phyloP scores from a whole-genome alignment of 2,113 vertebrate genomes.

The Emydocephalus ijimae region DNA sequence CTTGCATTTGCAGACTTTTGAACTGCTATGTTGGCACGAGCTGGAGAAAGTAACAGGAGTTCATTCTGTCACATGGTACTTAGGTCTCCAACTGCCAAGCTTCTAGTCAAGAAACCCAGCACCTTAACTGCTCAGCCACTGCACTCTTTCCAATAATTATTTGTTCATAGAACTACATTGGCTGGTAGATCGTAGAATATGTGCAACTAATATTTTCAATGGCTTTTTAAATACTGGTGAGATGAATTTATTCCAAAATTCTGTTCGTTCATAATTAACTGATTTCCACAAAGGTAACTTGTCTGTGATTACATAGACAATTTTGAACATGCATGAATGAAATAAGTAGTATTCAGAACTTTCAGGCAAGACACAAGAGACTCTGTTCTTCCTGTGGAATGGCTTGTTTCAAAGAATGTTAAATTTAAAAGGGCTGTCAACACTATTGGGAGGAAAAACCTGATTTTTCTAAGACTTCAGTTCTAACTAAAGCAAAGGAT shows the following conservation, averaged over 20 bases:
- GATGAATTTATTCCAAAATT: neutral
- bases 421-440: neutral
- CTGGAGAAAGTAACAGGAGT: neutral
- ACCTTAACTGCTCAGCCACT: neutral
- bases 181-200: neutral
- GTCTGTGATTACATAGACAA: neutral
- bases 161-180: neutral
- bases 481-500: neutral
- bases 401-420: neutral
- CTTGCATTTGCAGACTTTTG: neutral
- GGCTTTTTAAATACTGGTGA: neutral
- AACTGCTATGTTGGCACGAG: neutral
- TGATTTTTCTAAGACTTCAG: neutral
- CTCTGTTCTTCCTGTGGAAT: neutral
- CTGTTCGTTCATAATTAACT: neutral
- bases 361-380: neutral
- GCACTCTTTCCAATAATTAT: neutral
- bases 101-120: neutral
- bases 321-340: neutral
- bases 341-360: neutral
- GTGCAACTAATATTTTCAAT: neutral
- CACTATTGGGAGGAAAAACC: neutral
- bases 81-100: neutral
- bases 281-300: neutral
- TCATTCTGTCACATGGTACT: neutral